Conservation (phyloP, 2,113 vertebrate species). For the Cavia aperea region DNA sequence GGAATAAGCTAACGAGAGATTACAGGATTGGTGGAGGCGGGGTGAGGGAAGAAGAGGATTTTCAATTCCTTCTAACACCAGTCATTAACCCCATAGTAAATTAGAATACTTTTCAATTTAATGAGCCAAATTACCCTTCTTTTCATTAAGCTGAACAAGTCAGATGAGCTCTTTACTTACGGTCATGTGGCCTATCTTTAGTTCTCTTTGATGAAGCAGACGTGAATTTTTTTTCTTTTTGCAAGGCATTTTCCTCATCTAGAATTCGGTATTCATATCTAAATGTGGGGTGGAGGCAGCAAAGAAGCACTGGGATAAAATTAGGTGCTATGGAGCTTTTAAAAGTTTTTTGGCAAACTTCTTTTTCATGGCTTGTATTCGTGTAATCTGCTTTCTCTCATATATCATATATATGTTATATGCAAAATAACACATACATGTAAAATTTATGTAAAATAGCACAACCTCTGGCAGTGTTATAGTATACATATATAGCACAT, state of each 20-base stretch:
- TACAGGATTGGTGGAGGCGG: neutral
- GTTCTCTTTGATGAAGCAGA: neutral
- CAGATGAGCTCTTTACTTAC: neutral
- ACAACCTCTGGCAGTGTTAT: neutral
- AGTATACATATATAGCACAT: neutral
- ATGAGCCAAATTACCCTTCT: neutral
- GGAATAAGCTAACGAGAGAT: neutral
- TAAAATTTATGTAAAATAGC: neutral
- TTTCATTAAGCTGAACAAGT: neutral
- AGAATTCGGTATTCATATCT: neutral
- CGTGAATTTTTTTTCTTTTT: neutral
- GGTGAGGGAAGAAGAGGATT: neutral
- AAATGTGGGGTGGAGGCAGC: neutral
- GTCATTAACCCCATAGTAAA: neutral
- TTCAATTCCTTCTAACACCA: neutral
- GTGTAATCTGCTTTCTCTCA: neutral
- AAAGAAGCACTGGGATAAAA: neutral
- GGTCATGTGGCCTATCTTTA: neutral
- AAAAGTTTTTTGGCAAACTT: neutral
- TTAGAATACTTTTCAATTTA: neutral
- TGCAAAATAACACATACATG: neutral
- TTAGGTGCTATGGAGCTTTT: neutral
- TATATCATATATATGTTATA: neutral
- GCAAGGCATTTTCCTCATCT: neutral
- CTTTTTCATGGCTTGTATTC: neutral